These are phyloP conservation scores for Megaustenia siamemsis DNA, from an alignment of 2,888 invertebrate genomes.

Conservation along the genomic window DNA sequence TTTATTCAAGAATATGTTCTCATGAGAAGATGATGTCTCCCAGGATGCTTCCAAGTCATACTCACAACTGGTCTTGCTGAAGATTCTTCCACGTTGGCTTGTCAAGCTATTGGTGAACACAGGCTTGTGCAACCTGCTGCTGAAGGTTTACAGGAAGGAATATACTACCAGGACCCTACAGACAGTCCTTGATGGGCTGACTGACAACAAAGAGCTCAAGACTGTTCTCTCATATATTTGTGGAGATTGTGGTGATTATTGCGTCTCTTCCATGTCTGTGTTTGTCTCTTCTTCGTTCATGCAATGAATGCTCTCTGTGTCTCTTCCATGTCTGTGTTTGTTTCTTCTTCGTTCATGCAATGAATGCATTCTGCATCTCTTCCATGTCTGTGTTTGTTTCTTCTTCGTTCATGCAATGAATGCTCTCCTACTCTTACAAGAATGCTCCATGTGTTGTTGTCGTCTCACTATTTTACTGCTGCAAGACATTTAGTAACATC, in stretches of 20 bases:
- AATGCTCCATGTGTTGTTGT: too few relatives aligned
- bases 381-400: neutral
- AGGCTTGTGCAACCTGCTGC: conserved; percentile 71
- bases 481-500: too few relatives aligned
- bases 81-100: conserved; percentile 73
- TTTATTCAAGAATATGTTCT: too few relatives aligned
- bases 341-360: too few relatives aligned
- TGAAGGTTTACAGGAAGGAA: conserved; percentile 70
- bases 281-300: neutral
- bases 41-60: conserved; percentile 63
- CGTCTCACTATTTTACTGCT: too few relatives aligned
- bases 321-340: neutral
- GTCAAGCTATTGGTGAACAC: conserved; percentile 69
- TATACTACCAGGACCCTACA: conserved; percentile 67
- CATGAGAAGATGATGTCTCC: neutral
- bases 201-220: conserved; percentile 77
- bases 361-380: conserved; percentile 15
- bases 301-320: conserved; percentile 14
- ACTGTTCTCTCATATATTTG: conserved; percentile 78
- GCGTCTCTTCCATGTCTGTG: neutral
- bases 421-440: too few relatives aligned
- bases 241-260: conserved; percentile 71
- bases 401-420: too few relatives aligned
- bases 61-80: conserved; percentile 71
- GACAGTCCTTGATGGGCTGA: conserved; percentile 74